phyloP scores from a whole-genome alignment of 2,888 invertebrate genomes.

The Slavum lentiscoides region DNA sequence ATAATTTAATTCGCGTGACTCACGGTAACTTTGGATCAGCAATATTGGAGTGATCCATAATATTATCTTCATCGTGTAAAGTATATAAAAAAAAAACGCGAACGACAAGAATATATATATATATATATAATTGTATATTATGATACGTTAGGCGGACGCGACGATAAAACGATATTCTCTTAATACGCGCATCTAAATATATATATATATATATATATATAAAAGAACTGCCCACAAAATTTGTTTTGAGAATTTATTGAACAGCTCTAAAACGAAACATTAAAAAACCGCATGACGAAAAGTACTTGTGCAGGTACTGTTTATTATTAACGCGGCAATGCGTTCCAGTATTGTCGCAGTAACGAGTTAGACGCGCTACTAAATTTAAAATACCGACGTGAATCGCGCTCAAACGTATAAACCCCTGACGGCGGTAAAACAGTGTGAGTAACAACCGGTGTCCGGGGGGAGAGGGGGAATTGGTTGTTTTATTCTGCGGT shows the following conservation, averaged over 20 bases:
- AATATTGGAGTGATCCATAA: constrained; percentile 38
- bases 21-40: constrained; percentile 21
- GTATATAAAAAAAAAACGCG: background rate
- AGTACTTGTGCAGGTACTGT: background rate
- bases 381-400: constrained; percentile 18
- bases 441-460: background rate
- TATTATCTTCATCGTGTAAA: constrained; percentile 30
- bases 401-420: constrained; percentile 44
- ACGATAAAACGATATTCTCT: background rate
- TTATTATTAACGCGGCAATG: background rate
- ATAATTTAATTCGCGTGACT: constrained; percentile 1
- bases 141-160: background rate
- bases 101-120: constrained; percentile 1
- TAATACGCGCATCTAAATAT: background rate
- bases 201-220: too few species aligned
- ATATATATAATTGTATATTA: too few species aligned
- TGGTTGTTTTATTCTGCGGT: too few species aligned
- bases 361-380: constrained; percentile 24
- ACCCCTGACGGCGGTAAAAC: background rate
- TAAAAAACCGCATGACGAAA: background rate
- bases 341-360: background rate
- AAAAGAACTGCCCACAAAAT: too few species aligned
- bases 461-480: background rate
- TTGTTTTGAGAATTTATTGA: too few species aligned
- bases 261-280: constrained; percentile 3